Percentiles rank a stretch among this genome's conserved stretches.
phyloP scores from a whole-genome alignment of 2,888 invertebrate genomes.

The Conistra vaccinii region DNA sequence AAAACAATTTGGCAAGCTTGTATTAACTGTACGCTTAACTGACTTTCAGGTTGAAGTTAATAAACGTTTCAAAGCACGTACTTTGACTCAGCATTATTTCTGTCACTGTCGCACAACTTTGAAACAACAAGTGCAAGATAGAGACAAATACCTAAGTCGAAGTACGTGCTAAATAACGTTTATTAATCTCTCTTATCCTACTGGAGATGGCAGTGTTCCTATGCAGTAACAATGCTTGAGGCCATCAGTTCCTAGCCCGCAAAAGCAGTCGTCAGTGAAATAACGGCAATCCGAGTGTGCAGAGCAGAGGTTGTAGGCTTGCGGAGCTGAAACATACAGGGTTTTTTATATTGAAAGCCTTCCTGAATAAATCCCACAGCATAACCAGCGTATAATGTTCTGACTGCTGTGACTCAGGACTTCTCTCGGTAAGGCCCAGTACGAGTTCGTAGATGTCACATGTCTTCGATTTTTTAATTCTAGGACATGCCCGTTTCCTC shows the following conservation, averaged over 20 bases:
- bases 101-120: neutral
- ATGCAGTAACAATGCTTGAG: constrained; percentile 38
- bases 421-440: neutral
- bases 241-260: constrained; percentile 32
- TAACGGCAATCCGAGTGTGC: constrained; percentile 25
- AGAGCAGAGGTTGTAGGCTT: constrained; percentile 26
- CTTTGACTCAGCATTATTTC: neutral
- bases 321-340: constrained; percentile 29
- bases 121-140: neutral
- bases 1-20: neutral
- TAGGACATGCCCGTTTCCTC: too few species aligned
- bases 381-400: too few species aligned
- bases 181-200: constrained; percentile 1
- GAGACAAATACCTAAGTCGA: neutral
- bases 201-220: constrained; percentile 6
- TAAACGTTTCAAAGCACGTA: neutral
- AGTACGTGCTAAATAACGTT: neutral
- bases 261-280: constrained; percentile 33
- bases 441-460: too few species aligned
- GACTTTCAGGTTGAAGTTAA: neutral
- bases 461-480: too few species aligned
- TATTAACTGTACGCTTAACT: neutral
- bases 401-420: too few species aligned
- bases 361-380: too few species aligned
- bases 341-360: neutral